Percentiles rank a stretch among this genome's conserved stretches.
Conservation (phyloP, 2,888 invertebrate species). For the Chironomus tentans region DNA sequence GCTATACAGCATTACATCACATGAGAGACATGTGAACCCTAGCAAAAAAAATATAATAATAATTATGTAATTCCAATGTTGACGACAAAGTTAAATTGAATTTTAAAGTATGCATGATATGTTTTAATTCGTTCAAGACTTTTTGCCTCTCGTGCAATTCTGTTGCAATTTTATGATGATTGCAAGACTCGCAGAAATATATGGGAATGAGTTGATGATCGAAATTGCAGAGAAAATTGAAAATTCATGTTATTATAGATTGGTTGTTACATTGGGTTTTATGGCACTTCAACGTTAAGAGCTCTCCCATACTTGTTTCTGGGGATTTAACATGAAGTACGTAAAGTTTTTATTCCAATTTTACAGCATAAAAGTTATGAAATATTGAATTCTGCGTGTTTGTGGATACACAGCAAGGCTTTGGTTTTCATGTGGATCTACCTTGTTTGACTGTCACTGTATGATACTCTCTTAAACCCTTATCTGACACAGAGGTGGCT, state of each 20-base stretch:
- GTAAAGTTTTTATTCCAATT: too few species aligned
- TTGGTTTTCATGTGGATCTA: too few species aligned
- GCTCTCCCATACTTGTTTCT: background rate
- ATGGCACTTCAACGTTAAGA: background rate
- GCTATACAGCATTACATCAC: too few species aligned
- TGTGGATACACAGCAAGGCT: too few species aligned
- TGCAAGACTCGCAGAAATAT: background rate
- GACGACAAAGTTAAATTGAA: slow-evolving; percentile 19
- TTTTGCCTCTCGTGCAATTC: background rate
- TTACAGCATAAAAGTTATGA: too few species aligned
- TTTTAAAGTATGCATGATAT: background rate
- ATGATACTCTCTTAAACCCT: too few species aligned
- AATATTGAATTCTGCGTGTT: too few species aligned
- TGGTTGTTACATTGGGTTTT: slow-evolving; percentile 3
- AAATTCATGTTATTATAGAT: background rate
- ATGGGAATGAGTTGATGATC: background rate
- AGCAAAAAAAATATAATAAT: background rate
- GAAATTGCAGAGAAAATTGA: background rate
- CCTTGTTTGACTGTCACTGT: too few species aligned
- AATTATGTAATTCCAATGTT: background rate
- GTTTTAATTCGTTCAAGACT: slow-evolving; percentile 1
- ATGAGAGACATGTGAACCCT: background rate
- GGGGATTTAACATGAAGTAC: too few species aligned
- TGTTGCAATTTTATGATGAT: background rate
- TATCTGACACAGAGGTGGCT: too few species aligned